Evolutionary conservation across 30 jellyfish, hydroid and myxozoan species (phyloP), one percentile per base, ranked within the genome.

Genomic region (Aurelia sp.): DNA sequence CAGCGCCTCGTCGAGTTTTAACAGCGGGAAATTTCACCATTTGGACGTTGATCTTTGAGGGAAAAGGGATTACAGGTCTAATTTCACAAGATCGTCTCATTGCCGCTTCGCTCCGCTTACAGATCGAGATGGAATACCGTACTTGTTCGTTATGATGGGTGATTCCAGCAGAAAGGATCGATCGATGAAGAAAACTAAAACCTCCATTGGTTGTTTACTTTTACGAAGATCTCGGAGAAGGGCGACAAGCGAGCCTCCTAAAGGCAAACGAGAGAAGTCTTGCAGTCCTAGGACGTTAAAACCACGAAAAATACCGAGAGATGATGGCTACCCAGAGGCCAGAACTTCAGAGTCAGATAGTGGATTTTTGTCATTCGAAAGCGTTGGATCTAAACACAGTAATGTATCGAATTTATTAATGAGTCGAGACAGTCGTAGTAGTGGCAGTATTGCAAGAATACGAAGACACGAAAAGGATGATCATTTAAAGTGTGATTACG

Each of bases 1-100:
- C 86, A 69, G 81, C 79, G 86, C 71, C 72, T 60, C 50, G 44
- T 82, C 85, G 92, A 82, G 75, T 70, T 71, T 58, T 82, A 82
- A 82, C 92, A 82, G 92, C 92, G 92, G 92, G 92, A 82, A 82
- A 82, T 82, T 82, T 82, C 92, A 82, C 92, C 85, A 60, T 22
- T 68, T 60, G 90, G 92, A 82, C 92, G 92, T 82, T 82, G 92
- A 82, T 82, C 92, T 82, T 71, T 82, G 92, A 82, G 92, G 92
- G 78, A 58, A 69, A 71, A 57, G 47, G 85, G 92, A 82, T 82
- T 82, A 82, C 92, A 66, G 92, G 92, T 82, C 92, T 72, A 51
- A 71, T 68, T 82, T 68, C 82, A 82, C 92, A 71, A 71, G 85
- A 44, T 71, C 92, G 71, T 70, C 62, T 68, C 40, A 9, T 40